phyloP scores from a whole-genome alignment of 2,888 invertebrate species.

The Tiphia femorata region DNA sequence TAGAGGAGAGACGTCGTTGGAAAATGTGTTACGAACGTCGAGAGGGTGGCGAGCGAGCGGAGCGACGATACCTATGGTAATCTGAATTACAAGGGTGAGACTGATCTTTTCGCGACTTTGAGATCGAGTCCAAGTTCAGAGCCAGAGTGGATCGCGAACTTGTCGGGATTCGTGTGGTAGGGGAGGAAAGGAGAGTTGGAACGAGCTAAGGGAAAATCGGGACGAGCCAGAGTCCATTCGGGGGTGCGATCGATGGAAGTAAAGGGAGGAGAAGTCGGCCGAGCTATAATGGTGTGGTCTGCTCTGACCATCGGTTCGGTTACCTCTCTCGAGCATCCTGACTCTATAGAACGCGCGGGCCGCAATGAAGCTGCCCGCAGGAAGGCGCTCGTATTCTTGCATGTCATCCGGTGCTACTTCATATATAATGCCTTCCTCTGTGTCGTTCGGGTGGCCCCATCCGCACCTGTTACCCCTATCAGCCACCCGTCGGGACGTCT shows the following conservation, averaged over 20 bases:
- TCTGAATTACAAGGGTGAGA: constrained; percentile 6
- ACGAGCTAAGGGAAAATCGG: background rate
- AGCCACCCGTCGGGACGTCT: background rate
- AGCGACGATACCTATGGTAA: no score
- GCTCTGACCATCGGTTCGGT: background rate
- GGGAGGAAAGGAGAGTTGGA: background rate
- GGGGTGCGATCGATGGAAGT: background rate
- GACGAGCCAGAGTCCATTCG: background rate
- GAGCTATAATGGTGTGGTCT: background rate
- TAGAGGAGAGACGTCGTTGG: background rate
- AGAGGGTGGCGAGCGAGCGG: background rate
- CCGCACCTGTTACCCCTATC: background rate
- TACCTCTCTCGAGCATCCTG: background rate
- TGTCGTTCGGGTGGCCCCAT: background rate
- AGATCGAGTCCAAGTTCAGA: constrained; percentile 20
- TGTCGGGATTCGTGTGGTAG: constrained; percentile 8
- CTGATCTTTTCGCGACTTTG: constrained; percentile 2
- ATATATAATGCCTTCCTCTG: background rate
- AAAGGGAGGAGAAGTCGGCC: background rate
- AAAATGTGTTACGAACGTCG: background rate
- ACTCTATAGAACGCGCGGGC: background rate
- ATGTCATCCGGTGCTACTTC: constrained; percentile 1
- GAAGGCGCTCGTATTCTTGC: background rate
- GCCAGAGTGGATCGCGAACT: constrained; percentile 13
- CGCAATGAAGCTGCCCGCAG: background rate